phyloP scores from a whole-genome alignment of 2,888 invertebrate species.

The Cryptosula pallasiana region DNA sequence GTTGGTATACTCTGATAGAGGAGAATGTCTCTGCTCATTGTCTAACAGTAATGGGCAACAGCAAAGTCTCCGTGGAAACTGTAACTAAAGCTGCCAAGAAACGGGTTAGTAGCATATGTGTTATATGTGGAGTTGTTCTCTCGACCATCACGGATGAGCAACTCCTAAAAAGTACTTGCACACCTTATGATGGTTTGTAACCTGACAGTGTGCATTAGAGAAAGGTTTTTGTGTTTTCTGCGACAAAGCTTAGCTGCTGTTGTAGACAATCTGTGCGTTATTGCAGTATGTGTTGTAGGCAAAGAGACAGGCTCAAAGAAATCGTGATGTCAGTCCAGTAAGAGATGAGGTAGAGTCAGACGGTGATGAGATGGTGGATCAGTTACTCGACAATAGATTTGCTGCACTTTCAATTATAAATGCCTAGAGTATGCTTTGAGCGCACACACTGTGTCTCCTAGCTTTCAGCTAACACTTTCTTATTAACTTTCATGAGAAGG shows the following conservation, averaged over 20 bases:
- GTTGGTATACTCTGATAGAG: neutral
- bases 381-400: neutral
- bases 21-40: neutral
- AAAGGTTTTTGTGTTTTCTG: too few relatives aligned
- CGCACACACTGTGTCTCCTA: too few relatives aligned
- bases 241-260: too few relatives aligned
- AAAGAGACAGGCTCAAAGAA: neutral
- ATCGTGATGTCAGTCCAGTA: neutral
- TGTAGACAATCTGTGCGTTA: too few relatives aligned
- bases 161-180: too few relatives aligned
- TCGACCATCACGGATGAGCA: too few relatives aligned
- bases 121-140: too few relatives aligned
- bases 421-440: neutral
- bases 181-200: too few relatives aligned
- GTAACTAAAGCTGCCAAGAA: neutral
- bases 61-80: neutral
- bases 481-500: too few relatives aligned
- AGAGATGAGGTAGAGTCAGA: neutral
- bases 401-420: neutral
- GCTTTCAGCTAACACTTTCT: too few relatives aligned
- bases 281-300: too few relatives aligned
- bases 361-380: neutral
- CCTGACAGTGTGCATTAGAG: too few relatives aligned
- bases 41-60: neutral
- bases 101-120: neutral